phyloP scores from a whole-genome alignment of 2,113 vertebrate species.

The Podarcis cretensis region DNA sequence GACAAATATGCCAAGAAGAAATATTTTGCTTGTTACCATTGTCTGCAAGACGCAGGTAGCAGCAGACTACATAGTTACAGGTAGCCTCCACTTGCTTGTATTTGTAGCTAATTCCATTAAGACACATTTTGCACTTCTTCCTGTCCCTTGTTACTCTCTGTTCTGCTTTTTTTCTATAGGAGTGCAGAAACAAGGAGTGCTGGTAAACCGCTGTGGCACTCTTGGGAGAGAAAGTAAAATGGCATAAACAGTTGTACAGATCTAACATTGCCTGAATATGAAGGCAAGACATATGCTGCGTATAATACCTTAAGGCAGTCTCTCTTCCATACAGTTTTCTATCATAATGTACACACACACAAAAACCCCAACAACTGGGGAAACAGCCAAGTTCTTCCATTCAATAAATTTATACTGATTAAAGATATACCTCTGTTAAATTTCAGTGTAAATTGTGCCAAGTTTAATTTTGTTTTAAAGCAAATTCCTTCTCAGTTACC shows the following conservation, averaged over 20 bases:
- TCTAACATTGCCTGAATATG: background rate
- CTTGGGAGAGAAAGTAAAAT: background rate
- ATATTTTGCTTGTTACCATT: background rate
- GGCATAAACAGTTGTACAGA: background rate
- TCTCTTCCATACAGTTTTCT: background rate
- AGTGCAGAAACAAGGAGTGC: background rate
- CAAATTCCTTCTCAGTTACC: background rate
- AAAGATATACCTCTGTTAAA: background rate
- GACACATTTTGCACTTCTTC: too few species aligned
- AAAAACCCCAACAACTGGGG: background rate
- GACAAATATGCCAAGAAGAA: background rate
- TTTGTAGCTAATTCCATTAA: background rate
- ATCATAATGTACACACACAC: background rate
- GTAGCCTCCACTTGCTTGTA: background rate
- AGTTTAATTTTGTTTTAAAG: background rate
- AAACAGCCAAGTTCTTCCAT: background rate
- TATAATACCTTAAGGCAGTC: background rate
- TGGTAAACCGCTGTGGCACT: too few species aligned
- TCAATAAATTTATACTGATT: background rate
- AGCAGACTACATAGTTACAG: background rate
- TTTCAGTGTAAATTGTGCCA: background rate
- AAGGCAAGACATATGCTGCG: background rate
- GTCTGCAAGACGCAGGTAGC: background rate
- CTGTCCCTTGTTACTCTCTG: background rate
- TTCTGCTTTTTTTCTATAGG: background rate